These are phyloP conservation scores for Dendrophyllia cribrosa DNA, from an alignment of 64 coral and sea anemone species.

Conservation along the genomic window DNA sequence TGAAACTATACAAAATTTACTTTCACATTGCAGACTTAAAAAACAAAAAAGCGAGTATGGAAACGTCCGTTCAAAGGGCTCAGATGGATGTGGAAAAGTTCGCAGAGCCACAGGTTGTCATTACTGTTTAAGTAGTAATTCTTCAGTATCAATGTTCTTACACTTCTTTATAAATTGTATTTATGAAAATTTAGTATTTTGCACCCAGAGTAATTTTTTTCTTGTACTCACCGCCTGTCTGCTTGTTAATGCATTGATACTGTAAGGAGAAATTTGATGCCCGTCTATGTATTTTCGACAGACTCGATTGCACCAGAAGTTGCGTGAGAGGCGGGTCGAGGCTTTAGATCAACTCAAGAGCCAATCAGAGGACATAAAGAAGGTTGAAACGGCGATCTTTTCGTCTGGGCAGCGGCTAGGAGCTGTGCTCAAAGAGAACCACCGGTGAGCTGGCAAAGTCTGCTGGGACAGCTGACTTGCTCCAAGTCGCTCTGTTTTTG, in stretches of 20 bases:
- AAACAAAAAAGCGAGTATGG: constrained; percentile 93
- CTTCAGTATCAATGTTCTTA: too few species aligned
- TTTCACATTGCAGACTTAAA: constrained; percentile 72
- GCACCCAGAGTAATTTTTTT: neutral
- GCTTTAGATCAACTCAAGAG: constrained; percentile 69
- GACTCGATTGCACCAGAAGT: constrained; percentile 74
- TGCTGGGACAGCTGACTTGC: too few species aligned
- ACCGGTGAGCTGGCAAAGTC: constrained; percentile 47
- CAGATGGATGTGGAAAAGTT: constrained; percentile 91
- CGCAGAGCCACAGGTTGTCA: constrained; percentile 80
- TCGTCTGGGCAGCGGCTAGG: constrained; percentile 84
- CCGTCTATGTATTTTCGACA: constrained; percentile 1
- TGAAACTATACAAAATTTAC: neutral
- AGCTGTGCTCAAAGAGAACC: constrained; percentile 91
- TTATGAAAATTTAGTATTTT: too few species aligned
- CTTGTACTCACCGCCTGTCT: neutral
- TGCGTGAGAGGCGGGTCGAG: constrained; percentile 60
- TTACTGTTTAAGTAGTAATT: too few species aligned
- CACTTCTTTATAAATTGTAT: too few species aligned
- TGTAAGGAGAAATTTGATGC: neutral
- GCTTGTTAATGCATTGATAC: neutral
- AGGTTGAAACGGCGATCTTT: constrained; percentile 84
- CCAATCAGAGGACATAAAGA: constrained; percentile 79
- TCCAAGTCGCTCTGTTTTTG: too few species aligned
- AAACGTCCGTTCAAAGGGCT: constrained; percentile 82